A percentile compares a stretch with the other conserved stretches of the same genome.
phyloP scores from a whole-genome alignment of 2,113 vertebrate genomes.

The Orientallactaga bullata region DNA sequence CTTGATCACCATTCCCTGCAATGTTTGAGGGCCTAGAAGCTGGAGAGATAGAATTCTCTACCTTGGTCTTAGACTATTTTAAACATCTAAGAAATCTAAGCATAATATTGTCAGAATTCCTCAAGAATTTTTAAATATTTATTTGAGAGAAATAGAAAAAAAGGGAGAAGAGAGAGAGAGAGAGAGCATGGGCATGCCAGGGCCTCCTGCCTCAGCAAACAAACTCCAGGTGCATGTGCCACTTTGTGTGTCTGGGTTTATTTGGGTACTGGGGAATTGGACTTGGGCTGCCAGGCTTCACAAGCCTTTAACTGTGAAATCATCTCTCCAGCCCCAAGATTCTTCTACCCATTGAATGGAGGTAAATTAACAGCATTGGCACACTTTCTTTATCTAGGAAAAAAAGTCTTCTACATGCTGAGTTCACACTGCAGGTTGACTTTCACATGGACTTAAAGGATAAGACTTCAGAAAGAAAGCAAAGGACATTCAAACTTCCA shows the following conservation, averaged over 20 bases:
- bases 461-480: background rate
- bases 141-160: no score
- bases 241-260: no score
- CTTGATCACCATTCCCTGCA: background rate
- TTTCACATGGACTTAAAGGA: background rate
- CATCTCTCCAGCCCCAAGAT: background rate
- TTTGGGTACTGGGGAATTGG: no score
- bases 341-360: background rate
- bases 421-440: background rate
- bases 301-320: no score
- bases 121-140: background rate
- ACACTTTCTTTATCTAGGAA: slow-evolving; percentile 3
- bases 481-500: background rate
- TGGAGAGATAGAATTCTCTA: background rate
- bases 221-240: no score
- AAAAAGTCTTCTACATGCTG: background rate
- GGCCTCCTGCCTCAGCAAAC: no score
- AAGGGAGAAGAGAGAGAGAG: no score
- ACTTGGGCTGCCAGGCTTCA: no score
- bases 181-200: no score
- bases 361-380: background rate
- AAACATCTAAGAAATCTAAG: background rate
- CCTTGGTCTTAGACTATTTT: slow-evolving; percentile 6
- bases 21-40: background rate
- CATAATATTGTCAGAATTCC: background rate